Evolutionary conservation across 2,888 invertebrate species (phyloP), one percentile per base, ranked within the genome.

Genomic region (Oscheius sp.): DNA sequence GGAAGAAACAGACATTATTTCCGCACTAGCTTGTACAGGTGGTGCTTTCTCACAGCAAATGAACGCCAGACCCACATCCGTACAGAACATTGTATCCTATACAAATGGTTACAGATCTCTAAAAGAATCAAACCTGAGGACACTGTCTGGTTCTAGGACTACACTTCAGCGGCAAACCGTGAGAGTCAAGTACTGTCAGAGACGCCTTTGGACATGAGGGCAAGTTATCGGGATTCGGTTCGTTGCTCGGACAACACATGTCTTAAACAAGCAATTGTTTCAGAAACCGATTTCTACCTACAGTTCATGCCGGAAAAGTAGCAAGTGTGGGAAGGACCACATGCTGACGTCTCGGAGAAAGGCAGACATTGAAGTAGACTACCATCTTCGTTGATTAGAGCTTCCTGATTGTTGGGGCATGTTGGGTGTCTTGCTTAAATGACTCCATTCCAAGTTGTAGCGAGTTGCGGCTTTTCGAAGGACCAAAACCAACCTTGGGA

Each of bases 261-360:
- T 88, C 42, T 42, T 5, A 42, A 7, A 7, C 7, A 5, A 5
- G 3, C 42, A 42, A 5, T 42, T 42, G 42, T 42, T 42, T 42
- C 4, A 42, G 42, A 42, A 42, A 42, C 3, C 7, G 42, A 7
- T 5, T 42, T 42, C 7, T 0, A 21, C 42, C 7, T 42, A 42
- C 42, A 88, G 75, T 88, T 88, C 72, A 87, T 81, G 11, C 88
- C 88, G 42, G 88, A 87, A 77, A 88, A 88, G 76, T 80, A 88
- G 71, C 88, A 88, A 10, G 81, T 80, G 66, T 87, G 85, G n/a
- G 82, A 80, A 4, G 77, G 60, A 0, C 88, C 88, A 73, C 88
- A 88, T 5, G 84, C 79, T 10, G 76, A 65, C 47, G 3, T 48
- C 11, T 58, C 29, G 7, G 37, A 35, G 50, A 21, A 87, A 62